A percentile compares a stretch with the other conserved stretches of the same genome.
These are phyloP conservation scores for Caranx ignobilis DNA, from an alignment of 2,113 vertebrate genomes.

Conservation along the genomic window DNA sequence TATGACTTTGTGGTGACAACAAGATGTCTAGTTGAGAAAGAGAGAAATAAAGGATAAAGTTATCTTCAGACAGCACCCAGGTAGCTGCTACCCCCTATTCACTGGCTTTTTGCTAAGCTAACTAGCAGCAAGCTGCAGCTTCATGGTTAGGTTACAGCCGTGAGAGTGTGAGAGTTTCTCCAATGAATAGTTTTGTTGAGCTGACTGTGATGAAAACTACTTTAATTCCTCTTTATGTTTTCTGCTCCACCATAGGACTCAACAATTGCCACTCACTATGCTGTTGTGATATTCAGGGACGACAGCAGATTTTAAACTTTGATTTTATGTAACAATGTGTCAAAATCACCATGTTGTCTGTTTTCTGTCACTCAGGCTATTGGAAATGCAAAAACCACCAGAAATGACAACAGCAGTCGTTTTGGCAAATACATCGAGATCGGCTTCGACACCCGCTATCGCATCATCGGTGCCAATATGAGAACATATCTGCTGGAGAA, in stretches of 20 bases:
- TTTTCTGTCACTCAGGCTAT: constrained; percentile 87
- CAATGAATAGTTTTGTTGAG: too few species aligned
- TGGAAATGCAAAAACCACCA: constrained; percentile 98
- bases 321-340: not conserved
- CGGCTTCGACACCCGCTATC: constrained; percentile 93
- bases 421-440: constrained; percentile 99
- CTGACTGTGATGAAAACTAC: not conserved
- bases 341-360: not conserved
- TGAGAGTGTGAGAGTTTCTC: not conserved
- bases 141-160: not conserved
- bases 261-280: not conserved
- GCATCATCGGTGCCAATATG: constrained; percentile 98
- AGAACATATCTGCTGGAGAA: constrained; percentile 99
- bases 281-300: not conserved
- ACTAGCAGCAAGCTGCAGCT: too few species aligned
- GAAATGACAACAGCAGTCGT: constrained; percentile 99
- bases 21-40: too few species aligned
- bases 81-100: too few species aligned
- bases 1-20: too few species aligned
- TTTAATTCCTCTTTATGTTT: not conserved
- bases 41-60: too few species aligned
- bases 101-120: too few species aligned
- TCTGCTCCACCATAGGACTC: not conserved
- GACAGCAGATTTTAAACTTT: not conserved
- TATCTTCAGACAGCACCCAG: too few species aligned